Conservation (phyloP, 2,888 invertebrate genomes). For the Nephrotoma appendiculata region DNA sequence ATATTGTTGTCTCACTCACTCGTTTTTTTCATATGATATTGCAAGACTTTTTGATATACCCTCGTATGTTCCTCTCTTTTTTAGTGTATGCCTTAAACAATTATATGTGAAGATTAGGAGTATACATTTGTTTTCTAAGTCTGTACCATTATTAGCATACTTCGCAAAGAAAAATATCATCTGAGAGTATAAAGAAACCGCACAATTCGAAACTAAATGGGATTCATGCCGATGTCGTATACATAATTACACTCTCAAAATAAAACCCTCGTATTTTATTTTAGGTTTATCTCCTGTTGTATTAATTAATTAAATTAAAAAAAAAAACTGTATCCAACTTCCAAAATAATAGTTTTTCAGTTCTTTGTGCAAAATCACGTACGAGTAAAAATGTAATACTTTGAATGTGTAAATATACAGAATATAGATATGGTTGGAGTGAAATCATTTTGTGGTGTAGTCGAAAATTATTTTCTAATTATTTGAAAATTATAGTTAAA, state of each 20-base stretch:
- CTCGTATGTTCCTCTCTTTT: background rate
- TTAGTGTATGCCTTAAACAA: background rate
- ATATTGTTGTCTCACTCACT: no score
- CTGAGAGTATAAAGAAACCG: background rate
- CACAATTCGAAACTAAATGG: background rate
- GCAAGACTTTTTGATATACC: no score
- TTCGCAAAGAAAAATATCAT: background rate
- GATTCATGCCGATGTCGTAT: background rate
- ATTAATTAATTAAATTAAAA: background rate
- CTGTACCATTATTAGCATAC: background rate
- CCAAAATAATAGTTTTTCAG: background rate
- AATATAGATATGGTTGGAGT: background rate
- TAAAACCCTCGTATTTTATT: background rate
- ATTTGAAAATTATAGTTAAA: background rate
- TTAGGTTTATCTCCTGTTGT: background rate
- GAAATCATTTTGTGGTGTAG: background rate
- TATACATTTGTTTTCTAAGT: background rate
- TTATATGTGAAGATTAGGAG: background rate
- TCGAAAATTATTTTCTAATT: background rate
- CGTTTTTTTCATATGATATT: no score
- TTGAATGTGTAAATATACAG: background rate
- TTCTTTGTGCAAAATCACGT: background rate
- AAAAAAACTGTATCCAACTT: background rate
- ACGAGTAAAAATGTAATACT: background rate
- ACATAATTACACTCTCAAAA: background rate